phyloP scores from a whole-genome alignment of 2,113 vertebrate species.

The Peromyscus californicus region DNA sequence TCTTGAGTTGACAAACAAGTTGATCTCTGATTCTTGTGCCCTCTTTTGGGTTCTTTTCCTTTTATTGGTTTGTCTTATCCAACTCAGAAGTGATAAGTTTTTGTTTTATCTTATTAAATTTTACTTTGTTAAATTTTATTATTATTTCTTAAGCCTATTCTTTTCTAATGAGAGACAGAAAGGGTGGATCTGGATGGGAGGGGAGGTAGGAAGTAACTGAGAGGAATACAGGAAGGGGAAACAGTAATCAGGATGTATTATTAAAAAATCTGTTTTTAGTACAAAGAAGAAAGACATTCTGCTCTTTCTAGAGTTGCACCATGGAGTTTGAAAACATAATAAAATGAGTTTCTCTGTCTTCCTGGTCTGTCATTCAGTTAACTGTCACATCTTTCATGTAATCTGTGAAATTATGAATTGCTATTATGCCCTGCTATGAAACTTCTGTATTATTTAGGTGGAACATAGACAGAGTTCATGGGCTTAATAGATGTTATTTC shows the following conservation, averaged over 20 bases:
- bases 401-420: constrained; percentile 71
- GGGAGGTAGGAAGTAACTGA: not conserved
- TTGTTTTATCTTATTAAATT: not conserved
- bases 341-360: constrained; percentile 56
- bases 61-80: not conserved
- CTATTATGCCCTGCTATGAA: constrained; percentile 70
- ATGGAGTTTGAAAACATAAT: constrained; percentile 70
- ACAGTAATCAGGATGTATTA: not conserved
- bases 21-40: not conserved
- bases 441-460: constrained; percentile 78
- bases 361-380: constrained; percentile 77
- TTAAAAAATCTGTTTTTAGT: not conserved
- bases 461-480: constrained; percentile 64
- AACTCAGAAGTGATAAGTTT: not conserved
- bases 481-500: constrained; percentile 81
- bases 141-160: not conserved
- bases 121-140: not conserved
- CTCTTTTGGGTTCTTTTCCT: constrained; percentile 35
- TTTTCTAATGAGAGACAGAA: not conserved
- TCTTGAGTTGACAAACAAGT: not conserved
- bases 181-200: not conserved
- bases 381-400: constrained; percentile 78
- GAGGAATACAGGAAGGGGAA: not conserved
- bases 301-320: constrained; percentile 64
- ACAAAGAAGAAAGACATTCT: constrained; percentile 70